Evolutionary conservation across 2,888 invertebrate species (phyloP), one percentile per base, ranked within the genome.

Genomic region (Petrophora chlorosata): DNA sequence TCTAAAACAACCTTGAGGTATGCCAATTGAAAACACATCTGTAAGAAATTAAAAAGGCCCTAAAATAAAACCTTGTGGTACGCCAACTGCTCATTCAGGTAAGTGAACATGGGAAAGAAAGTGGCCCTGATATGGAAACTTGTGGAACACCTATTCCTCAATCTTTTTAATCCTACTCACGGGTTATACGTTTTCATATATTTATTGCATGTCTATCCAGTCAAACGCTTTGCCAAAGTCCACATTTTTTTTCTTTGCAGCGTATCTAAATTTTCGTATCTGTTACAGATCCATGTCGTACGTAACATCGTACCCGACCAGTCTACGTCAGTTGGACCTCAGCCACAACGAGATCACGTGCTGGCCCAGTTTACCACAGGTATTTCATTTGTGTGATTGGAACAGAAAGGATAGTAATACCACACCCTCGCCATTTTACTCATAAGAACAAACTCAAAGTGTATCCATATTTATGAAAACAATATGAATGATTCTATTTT

Each of bases 291-390:
- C 94, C 0, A 95, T 98, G 94, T 97, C 97, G 1, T 94, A 95
- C 70, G 95, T 98, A 43, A 96, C 96, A 7, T 95, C 96, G 40
- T 98, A 97, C 80, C 99, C 99, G 0, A 94, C 94, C 26, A 94
- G 94, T 33, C 88, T 99, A 5, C 96, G 98, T 51, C 97, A 98
- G 76, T 84, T 99, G 28, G 99, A 99, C 84, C 91, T 99, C 23
- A 97, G 97, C 33, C 96, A 97, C 77, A 99, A 98, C 82, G 94
- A 95, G 80, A 96, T 98, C 61, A 94, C 94, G 0, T 95, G 95
- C 68, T 98, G 98, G 98, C 96, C 96, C 0, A 96, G 96, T 73
- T 82, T 96, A 58, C 96, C 96, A 0, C 94, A 94, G 75, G 93
- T 95, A 14, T 87, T 54, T 51, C 16, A 29, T 28, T n/a, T 3